Evolutionary conservation across 2,113 vertebrate genomes (phyloP).

Genomic region (Cephalophus harveyi): DNA sequence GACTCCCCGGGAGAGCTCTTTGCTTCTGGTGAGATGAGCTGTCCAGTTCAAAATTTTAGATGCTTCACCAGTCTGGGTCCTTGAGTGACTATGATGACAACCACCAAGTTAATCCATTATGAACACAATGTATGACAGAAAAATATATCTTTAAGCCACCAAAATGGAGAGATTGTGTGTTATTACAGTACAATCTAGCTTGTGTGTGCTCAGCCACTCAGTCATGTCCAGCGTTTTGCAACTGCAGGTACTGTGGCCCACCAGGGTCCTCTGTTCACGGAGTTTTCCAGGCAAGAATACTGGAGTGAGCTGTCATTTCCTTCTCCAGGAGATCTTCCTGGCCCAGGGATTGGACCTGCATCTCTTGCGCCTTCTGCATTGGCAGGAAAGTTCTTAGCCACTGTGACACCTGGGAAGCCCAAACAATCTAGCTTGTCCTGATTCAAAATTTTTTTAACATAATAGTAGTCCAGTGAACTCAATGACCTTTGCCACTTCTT

Average conservation of each 20-base stretch:
- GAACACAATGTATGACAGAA: neutral
- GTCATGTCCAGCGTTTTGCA: neutral
- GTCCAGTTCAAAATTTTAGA: neutral
- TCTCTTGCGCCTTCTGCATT: neutral
- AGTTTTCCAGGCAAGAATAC: neutral
- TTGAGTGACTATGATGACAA: neutral
- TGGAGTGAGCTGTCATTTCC: neutral
- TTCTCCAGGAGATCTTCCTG: neutral
- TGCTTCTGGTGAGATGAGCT: neutral
- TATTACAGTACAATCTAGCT: neutral
- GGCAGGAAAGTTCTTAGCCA: neutral
- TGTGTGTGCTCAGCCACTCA: neutral
- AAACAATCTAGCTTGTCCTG: neutral
- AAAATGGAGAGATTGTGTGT: neutral
- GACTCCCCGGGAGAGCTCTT: neutral
- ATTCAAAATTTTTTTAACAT: neutral
- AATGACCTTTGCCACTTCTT: neutral
- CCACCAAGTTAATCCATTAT: neutral
- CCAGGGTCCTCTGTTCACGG: neutral
- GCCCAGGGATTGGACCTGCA: neutral
- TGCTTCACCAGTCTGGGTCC: neutral
- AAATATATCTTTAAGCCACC: neutral
- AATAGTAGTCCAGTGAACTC: neutral
- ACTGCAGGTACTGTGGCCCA: neutral
- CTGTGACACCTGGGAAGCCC: neutral